Evolutionary conservation across 2,888 invertebrate genomes (phyloP), one percentile per base, ranked within the genome.

Genomic region (Agrochola macilenta): DNA sequence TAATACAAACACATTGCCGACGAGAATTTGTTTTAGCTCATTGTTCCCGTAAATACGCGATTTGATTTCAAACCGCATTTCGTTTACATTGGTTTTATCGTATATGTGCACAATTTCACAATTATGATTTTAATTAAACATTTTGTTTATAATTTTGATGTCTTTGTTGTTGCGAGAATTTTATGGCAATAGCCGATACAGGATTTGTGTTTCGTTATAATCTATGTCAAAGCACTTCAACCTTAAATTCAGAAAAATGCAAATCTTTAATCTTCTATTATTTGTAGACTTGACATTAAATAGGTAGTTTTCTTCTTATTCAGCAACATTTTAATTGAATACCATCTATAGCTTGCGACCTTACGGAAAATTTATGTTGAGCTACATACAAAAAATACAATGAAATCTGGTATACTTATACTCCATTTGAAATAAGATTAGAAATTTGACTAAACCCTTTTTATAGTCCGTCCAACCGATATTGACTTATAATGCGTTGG

Each of bases 21-120:
- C 69, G 85, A 82, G 73, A 82, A 89, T 88, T 84, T 90, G 87
- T 88, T 90, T 83, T 87, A 87, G 87, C 82, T 79, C 68, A 79
- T 79, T 88, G 84, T 89, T 64, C 71, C 60, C 82, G 82, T 82
- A 84, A 84, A 87, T 81, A 81, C 75, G 61, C 75, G 77, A 82
- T 87, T 88, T 87, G 82, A 85, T 83, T 81, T 79, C 69, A 83
- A 81, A 84, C 77, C 82, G 54, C 73, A 87, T 66, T 74, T 63
- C 61, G 84, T 80, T 75, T 81, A 68, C 76, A 75, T 78, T 74
- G 78, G 76, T 71, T 73, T 81, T 81, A 83, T 79, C 49, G 63
- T 66, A 61, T 71, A 58, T 71, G 61, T 64, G 83, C 75, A 73
- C 75, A 84, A 79, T 81, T 81, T 64, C 69, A 64, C 74, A 74